Conservation (phyloP, 2,888 invertebrate genomes). For the Stegana nigrithorax region DNA sequence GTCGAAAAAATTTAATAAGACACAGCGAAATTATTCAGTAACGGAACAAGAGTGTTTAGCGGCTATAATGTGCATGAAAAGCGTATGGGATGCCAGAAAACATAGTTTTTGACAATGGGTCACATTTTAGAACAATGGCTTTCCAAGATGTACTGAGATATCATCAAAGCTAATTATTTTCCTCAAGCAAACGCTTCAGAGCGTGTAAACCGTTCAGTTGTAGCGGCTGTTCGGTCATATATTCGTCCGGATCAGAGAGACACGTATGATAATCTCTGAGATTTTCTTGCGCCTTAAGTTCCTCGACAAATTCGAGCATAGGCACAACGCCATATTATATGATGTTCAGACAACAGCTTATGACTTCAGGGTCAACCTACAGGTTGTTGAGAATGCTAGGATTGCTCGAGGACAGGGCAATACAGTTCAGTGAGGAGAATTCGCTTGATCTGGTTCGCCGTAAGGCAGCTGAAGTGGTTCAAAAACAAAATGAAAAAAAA, state of each 20-base stretch:
- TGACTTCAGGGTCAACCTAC: constrained; percentile 11
- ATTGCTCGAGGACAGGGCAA: constrained; percentile 17
- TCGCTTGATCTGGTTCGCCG: constrained; percentile 2
- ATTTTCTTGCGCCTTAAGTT: constrained; percentile 21
- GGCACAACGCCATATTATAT: background rate
- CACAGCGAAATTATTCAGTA: no score
- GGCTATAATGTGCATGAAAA: no score
- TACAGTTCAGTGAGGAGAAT: constrained; percentile 6
- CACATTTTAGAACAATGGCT: constrained; percentile 5
- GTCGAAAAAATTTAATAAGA: background rate
- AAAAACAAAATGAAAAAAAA: constrained; percentile 2
- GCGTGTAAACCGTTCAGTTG: constrained; percentile 26
- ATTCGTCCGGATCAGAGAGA: constrained; percentile 25
- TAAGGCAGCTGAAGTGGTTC: background rate
- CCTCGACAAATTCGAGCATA: constrained; percentile 16
- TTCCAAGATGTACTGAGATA: background rate
- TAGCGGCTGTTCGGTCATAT: constrained; percentile 24
- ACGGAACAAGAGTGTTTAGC: no score
- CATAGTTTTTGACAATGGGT: constrained; percentile 25
- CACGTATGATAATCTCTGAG: constrained; percentile 28
- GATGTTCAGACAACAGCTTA: constrained; percentile 9
- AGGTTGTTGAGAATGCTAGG: constrained; percentile 17
- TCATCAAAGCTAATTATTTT: background rate
- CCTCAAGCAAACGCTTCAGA: constrained; percentile 28
- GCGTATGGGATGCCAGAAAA: constrained; percentile 26